phyloP scores from a whole-genome alignment of 1,140 invertebrate genomes.

The Anoplophora glabripennis region DNA sequence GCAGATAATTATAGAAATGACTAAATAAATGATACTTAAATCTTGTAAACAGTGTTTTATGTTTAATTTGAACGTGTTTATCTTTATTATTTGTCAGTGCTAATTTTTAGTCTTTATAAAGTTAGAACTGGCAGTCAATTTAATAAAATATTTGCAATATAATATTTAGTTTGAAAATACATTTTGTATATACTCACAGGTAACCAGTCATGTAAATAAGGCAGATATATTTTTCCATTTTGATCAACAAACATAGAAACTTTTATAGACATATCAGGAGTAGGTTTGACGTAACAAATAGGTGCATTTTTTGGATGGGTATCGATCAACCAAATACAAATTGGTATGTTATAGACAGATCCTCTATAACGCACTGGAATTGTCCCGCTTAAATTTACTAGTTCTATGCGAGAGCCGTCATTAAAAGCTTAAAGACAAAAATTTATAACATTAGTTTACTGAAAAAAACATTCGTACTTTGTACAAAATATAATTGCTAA shows the following conservation, averaged over 20 bases:
- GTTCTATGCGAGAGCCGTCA: conserved; percentile 78
- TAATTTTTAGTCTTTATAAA: too few relatives aligned
- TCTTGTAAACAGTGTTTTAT: too few relatives aligned
- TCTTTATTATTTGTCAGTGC: too few relatives aligned
- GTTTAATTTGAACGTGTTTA: too few relatives aligned
- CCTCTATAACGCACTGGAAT: conserved; percentile 92
- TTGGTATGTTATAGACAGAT: conserved; percentile 92
- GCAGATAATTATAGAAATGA: too few relatives aligned
- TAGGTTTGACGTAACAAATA: conserved; percentile 97
- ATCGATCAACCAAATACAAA: conserved; percentile 94
- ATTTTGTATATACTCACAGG: conserved; percentile 58
- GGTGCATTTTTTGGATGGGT: conserved; percentile 96
- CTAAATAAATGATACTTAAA: too few relatives aligned
- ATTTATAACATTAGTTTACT: conserved; percentile 45
- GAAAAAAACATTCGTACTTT: conserved; percentile 16
- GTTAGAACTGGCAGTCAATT: too few relatives aligned
- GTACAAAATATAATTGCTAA: conserved; percentile 3
- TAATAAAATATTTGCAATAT: too few relatives aligned
- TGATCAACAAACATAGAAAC: conserved; percentile 91
- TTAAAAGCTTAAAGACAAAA: conserved; percentile 74
- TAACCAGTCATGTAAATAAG: conserved; percentile 95
- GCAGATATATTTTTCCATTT: conserved; percentile 94
- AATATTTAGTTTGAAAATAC: too few relatives aligned
- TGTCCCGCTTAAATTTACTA: conserved; percentile 85
- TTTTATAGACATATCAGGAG: conserved; percentile 93